Conservation (phyloP, 2,797 vertebrate genomes). For the Coccyzus lansbergi region DNA sequence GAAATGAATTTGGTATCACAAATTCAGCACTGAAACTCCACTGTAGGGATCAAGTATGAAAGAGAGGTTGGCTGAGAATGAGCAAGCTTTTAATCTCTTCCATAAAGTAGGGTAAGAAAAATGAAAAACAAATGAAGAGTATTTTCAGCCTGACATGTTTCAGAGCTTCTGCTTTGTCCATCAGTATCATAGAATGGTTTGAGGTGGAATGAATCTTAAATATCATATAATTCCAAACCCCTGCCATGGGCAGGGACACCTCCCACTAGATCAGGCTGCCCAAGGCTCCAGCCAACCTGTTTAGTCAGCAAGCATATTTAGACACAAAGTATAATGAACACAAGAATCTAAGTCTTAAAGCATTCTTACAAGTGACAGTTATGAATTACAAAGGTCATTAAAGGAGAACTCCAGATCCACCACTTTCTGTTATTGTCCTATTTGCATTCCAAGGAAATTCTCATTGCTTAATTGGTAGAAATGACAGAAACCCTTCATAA, state of each 20-base stretch:
- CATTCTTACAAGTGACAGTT: background rate
- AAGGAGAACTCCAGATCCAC: background rate
- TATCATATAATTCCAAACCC: no score
- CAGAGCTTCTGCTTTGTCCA: background rate
- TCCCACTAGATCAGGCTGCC: no score
- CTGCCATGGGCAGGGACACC: no score
- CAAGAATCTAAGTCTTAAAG: background rate
- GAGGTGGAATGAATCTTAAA: no score
- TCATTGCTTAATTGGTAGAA: background rate
- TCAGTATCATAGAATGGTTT: background rate
- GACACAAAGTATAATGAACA: background rate
- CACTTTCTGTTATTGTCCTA: background rate
- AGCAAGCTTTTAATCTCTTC: slow-evolving; percentile 48
- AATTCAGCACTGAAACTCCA: slow-evolving; percentile 20
- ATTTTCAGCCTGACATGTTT: slow-evolving; percentile 3
- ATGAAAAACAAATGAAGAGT: slow-evolving; percentile 54
- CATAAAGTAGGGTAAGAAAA: slow-evolving; percentile 3
- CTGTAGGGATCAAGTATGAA: slow-evolving; percentile 35
- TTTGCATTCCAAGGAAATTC: background rate
- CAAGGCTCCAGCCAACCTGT: background rate
- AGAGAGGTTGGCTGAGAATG: slow-evolving; percentile 35
- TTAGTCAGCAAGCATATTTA: background rate
- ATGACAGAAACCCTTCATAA: background rate
- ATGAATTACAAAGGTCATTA: background rate
- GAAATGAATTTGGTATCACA: slow-evolving; percentile 44